Percentiles rank a stretch among this genome's conserved stretches.
Conservation (phyloP, 2,888 invertebrate species). For the Microdon myrmicae region DNA sequence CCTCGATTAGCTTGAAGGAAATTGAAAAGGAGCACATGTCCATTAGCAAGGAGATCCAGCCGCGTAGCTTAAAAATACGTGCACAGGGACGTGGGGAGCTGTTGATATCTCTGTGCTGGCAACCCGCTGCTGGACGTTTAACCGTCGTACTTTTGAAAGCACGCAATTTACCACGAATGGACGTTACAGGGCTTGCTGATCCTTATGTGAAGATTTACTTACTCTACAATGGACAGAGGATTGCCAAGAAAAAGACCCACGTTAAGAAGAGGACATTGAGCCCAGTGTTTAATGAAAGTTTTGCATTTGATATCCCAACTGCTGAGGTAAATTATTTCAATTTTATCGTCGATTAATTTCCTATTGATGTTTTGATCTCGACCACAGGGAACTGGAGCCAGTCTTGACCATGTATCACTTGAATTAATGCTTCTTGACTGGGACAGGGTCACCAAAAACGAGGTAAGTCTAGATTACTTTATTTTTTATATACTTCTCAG, state of each 20-base stretch:
- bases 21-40: constrained; percentile 83
- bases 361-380: constrained; percentile 34
- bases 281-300: constrained; percentile 99
- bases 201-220: constrained; percentile 97
- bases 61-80: constrained; percentile 92
- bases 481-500: not conserved
- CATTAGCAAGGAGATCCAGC: constrained; percentile 88
- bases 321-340: constrained; percentile 68
- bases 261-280: constrained; percentile 97
- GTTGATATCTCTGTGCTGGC: constrained; percentile 96
- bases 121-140: constrained; percentile 93
- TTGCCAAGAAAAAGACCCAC: constrained; percentile 99
- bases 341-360: not conserved
- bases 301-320: constrained; percentile 95
- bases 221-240: constrained; percentile 95
- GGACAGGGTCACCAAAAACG: constrained; percentile 98
- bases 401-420: constrained; percentile 66
- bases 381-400: constrained; percentile 65
- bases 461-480: constrained; percentile 70
- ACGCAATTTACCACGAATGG: constrained; percentile 97
- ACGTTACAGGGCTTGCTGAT: constrained; percentile 96
- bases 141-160: constrained; percentile 98
- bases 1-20: constrained; percentile 73
- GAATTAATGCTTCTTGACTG: constrained; percentile 79
- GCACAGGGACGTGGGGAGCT: constrained; percentile 94